These are phyloP conservation scores for Apamea anceps DNA, from an alignment of 2,888 invertebrate species.

Conservation along the genomic window DNA sequence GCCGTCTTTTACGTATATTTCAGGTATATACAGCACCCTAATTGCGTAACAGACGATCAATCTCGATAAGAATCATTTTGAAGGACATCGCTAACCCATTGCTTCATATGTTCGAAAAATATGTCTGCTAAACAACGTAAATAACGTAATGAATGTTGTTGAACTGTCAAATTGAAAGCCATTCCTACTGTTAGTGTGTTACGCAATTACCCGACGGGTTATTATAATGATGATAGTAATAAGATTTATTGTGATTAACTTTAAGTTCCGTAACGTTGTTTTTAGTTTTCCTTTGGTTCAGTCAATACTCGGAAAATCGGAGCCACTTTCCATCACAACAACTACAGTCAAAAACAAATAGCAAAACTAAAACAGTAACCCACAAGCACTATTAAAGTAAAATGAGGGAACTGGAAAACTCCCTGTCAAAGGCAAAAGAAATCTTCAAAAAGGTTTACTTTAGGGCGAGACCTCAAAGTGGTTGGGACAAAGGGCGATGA, in stretches of 20 bases:
- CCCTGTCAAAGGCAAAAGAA: constrained; percentile 75
- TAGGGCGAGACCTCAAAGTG: constrained; percentile 70
- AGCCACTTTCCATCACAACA: not conserved
- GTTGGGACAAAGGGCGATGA: constrained; percentile 76
- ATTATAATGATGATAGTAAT: not conserved
- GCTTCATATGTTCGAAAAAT: too few relatives aligned
- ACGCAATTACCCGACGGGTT: too few relatives aligned
- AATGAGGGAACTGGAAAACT: constrained; percentile 67
- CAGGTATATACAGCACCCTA: not conserved
- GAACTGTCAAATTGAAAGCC: too few relatives aligned
- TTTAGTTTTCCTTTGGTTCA: too few relatives aligned
- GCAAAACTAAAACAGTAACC: constrained; percentile 44
- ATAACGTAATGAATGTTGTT: too few relatives aligned
- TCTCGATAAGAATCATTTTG: too few relatives aligned
- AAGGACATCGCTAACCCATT: too few relatives aligned
- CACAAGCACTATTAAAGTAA: constrained; percentile 75
- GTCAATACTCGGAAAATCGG: not conserved
- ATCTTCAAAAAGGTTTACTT: constrained; percentile 79
- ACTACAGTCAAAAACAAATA: constrained; percentile 7
- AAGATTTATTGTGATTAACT: not conserved
- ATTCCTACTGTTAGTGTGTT: too few relatives aligned
- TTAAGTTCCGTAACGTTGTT: not conserved
- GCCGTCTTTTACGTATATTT: not conserved
- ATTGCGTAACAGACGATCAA: too few relatives aligned
- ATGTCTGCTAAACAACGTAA: too few relatives aligned